Conservation (phyloP, 1,140 invertebrate genomes). For the Mizuhopecten yessoensis region DNA sequence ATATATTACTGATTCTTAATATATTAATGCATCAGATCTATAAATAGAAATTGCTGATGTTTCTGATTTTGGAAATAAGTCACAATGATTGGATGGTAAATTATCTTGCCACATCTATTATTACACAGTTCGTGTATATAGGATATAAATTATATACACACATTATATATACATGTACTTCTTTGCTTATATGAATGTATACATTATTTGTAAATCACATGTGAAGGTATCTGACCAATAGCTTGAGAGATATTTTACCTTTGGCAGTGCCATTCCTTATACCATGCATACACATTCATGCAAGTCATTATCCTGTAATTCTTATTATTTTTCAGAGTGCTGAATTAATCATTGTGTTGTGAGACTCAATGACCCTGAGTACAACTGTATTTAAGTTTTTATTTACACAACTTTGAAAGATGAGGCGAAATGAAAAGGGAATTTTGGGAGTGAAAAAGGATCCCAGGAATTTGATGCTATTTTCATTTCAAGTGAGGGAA, state of each 20-base stretch:
- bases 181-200: too few relatives aligned
- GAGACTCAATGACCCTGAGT: background rate
- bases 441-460: conserved; percentile 76
- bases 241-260: background rate
- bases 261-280: background rate
- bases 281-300: background rate
- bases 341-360: background rate
- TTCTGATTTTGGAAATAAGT: background rate
- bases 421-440: conserved; percentile 56
- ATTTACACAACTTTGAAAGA: background rate
- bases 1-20: too few relatives aligned
- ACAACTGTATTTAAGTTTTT: background rate
- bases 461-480: conserved; percentile 76
- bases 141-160: too few relatives aligned
- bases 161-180: too few relatives aligned
- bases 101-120: too few relatives aligned
- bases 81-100: background rate
- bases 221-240: background rate
- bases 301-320: background rate
- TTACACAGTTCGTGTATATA: too few relatives aligned
- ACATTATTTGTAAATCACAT: too few relatives aligned
- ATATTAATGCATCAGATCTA: conserved; percentile 28
- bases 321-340: background rate
- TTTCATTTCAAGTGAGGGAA: conserved; percentile 69
- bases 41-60: conserved; percentile 18